A percentile compares a stretch with the other conserved stretches of the same genome.
These are phyloP conservation scores for Sphaeramia orbicularis DNA, from an alignment of 2,797 vertebrate species.

Conservation along the genomic window DNA sequence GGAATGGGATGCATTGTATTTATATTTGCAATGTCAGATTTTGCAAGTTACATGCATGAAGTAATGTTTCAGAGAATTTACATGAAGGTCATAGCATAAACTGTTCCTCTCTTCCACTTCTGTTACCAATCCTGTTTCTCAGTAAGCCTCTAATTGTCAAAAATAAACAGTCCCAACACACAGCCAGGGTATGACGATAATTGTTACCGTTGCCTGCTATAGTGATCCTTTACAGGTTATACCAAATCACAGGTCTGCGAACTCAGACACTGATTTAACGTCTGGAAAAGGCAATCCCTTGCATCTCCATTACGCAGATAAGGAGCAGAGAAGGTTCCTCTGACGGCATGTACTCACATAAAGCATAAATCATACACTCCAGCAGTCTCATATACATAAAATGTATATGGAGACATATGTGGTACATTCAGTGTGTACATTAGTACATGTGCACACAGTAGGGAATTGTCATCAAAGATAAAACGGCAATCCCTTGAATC, in stretches of 20 bases:
- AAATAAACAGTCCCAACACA: constrained; percentile 40
- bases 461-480: constrained; percentile 42
- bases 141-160: constrained; percentile 37
- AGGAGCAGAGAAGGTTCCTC: constrained; percentile 32
- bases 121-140: constrained; percentile 12
- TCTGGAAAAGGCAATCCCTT: constrained; percentile 20
- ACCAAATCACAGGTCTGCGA: constrained; percentile 43
- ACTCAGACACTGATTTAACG: constrained; percentile 41
- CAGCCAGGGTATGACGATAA: constrained; percentile 38
- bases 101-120: neutral
- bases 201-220: constrained; percentile 33
- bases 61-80: constrained; percentile 1
- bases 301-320: constrained; percentile 39
- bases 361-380: constrained; percentile 40
- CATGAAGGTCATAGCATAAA: constrained; percentile 17
- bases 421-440: neutral
- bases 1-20: constrained; percentile 36
- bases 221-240: constrained; percentile 27
- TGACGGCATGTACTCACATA: constrained; percentile 40
- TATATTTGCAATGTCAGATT: constrained; percentile 44
- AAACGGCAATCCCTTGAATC: constrained; percentile 25
- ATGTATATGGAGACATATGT: constrained; percentile 14
- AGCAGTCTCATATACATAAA: constrained; percentile 24
- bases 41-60: constrained; percentile 13
- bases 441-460: constrained; percentile 23